A percentile compares a stretch with the other conserved stretches of the same genome.
Evolutionary conservation across 2,888 invertebrate species (phyloP).

Genomic region (Tenthredo amoena): DNA sequence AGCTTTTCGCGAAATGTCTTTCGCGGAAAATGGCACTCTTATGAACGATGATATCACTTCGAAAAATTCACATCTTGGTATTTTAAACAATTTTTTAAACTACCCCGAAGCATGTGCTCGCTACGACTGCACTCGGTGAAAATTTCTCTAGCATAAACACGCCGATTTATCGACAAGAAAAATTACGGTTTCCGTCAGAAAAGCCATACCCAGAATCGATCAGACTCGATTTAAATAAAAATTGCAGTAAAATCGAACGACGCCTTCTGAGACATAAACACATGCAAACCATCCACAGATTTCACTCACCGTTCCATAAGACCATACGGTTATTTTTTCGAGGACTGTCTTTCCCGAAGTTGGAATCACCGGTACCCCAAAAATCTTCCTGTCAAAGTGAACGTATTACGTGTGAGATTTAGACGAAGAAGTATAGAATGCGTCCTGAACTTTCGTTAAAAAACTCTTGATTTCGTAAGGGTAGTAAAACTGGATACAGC

Average conservation of each 20-base stretch:
- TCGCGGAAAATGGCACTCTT: background rate
- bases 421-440: background rate
- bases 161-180: background rate
- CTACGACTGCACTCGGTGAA: background rate
- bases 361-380: background rate
- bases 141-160: background rate
- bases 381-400: background rate
- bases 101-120: background rate
- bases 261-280: background rate
- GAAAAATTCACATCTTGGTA: background rate
- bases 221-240: background rate
- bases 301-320: background rate
- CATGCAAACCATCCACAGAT: background rate
- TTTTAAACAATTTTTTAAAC: background rate
- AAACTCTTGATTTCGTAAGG: background rate
- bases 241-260: background rate
- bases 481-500: background rate
- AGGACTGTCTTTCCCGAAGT: background rate
- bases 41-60: background rate
- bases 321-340: background rate
- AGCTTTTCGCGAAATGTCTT: background rate
- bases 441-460: background rate
- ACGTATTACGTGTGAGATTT: background rate
- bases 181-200: background rate
- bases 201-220: background rate